These are phyloP conservation scores for Herminia tarsipennalis DNA, from an alignment of 2,888 invertebrate species.

Conservation along the genomic window DNA sequence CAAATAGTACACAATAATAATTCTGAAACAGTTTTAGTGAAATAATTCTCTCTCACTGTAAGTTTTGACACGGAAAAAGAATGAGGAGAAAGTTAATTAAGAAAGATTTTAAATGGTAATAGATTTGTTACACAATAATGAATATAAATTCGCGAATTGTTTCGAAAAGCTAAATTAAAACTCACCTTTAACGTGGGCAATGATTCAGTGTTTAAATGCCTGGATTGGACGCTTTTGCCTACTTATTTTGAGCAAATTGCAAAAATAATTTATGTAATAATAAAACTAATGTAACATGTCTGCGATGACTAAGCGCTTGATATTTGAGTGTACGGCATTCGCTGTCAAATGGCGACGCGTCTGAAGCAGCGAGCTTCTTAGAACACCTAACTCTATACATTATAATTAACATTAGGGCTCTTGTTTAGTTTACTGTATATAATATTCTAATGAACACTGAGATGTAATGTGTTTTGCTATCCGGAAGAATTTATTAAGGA, in stretches of 20 bases:
- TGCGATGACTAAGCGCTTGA: constrained; percentile 68
- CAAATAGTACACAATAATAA: constrained; percentile 10
- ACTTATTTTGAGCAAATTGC: constrained; percentile 44
- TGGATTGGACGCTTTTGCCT: constrained; percentile 42
- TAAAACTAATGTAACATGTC: constrained; percentile 45
- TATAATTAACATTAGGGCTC: constrained; percentile 48
- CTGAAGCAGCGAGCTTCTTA: constrained; percentile 46
- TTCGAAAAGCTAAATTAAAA: constrained; percentile 32
- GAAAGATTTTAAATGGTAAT: constrained; percentile 12
- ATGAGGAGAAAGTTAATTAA: constrained; percentile 13
- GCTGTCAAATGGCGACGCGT: constrained; percentile 61
- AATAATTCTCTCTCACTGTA: too few relatives aligned
- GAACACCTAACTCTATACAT: constrained; percentile 42
- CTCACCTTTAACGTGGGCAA: constrained; percentile 24
- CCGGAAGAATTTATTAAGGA: constrained; percentile 14
- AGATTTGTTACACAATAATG: constrained; percentile 17
- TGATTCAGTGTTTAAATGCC: constrained; percentile 42
- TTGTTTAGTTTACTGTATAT: constrained; percentile 29
- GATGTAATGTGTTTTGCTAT: constrained; percentile 3
- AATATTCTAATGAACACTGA: constrained; percentile 25
- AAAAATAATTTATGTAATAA: constrained; percentile 49
- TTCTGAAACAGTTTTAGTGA: too few relatives aligned
- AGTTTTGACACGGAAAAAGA: too few relatives aligned
- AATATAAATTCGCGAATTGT: constrained; percentile 35
- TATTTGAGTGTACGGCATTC: constrained; percentile 65